These are phyloP conservation scores for Bombus superbus DNA, from an alignment of 1,140 invertebrate genomes.

Conservation along the genomic window DNA sequence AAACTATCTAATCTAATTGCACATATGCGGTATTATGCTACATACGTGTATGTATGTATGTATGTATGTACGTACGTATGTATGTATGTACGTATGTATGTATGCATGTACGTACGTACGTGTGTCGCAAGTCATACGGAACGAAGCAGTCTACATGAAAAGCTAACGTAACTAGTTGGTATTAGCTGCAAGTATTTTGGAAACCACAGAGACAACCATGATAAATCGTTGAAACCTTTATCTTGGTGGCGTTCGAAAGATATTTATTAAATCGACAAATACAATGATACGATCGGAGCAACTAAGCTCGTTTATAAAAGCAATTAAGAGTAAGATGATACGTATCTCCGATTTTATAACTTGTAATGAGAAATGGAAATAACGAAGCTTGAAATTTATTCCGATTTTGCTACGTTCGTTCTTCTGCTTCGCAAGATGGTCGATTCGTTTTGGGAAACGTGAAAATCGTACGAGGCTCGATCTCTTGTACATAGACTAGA, in stretches of 20 bases:
- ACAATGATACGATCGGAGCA: no score
- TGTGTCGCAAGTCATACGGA: background rate
- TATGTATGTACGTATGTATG: background rate
- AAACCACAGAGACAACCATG: conserved; percentile 24
- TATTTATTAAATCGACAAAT: no score
- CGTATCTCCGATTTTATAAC: background rate
- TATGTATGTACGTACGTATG: no score
- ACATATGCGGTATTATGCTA: no score
- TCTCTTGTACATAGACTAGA: no score
- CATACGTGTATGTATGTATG: background rate
- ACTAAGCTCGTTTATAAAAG: no score
- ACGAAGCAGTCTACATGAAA: background rate
- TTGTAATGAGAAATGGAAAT: background rate
- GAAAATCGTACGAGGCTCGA: background rate
- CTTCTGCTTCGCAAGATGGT: background rate
- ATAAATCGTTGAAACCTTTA: background rate
- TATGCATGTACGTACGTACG: no score
- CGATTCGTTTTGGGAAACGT: background rate
- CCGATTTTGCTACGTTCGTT: background rate
- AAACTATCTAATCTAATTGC: background rate
- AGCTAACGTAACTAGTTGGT: background rate
- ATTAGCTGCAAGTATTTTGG: background rate
- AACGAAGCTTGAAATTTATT: background rate
- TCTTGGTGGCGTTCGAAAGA: no score
- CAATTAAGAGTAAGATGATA: no score